Evolutionary conservation across 2,797 vertebrate species (phyloP), one percentile per base, ranked within the genome.

Genomic region (Arctocebus calabarensis): DNA sequence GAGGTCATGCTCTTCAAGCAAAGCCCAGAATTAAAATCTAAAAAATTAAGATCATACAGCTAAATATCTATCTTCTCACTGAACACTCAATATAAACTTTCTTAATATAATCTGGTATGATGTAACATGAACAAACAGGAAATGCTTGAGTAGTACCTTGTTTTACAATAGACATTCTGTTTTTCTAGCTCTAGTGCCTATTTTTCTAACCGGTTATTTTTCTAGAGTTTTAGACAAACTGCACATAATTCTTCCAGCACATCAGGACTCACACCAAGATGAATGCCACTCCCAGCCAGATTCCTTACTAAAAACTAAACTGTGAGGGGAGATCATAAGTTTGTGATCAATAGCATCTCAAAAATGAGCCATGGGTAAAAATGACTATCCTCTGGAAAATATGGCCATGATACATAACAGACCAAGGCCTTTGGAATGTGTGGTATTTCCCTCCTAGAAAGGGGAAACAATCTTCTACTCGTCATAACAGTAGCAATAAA

Each of bases 201-300:
- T 89, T 89, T 94, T 78, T 77, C 85, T 89, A 92, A 96, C 20
- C 90, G 88, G 37, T 66, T 68, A 27, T 45, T 96, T 82, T 61
- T 34, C 29, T 62, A 88, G 16, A 40, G 43, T 79, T 90, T 94
- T 84, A 86, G 68, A 92, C 45, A 89, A 84, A 95, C 32, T 34
- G 16, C 48, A 71, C n/a, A 62, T 4, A 83, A 27, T 52, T 85
- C 68, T 86, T 84, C 73, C 79, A 78, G 57, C 7, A 32, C 8
- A 34, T 71, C 27, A 87, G 48, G 61, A 68, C 70, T 66, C 84
- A 64, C 61, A 74, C 64, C 77, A 66, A 84, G 55, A 59, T 27
- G 14, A 52, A 7, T 43, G 37, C 61, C 66, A 77, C 66, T 70
- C 52, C n/a, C 37, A 74, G 75, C 23, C 43, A 25, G 55, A 84